phyloP scores from a whole-genome alignment of 2,888 invertebrate species.

The Pherbina coryleti region DNA sequence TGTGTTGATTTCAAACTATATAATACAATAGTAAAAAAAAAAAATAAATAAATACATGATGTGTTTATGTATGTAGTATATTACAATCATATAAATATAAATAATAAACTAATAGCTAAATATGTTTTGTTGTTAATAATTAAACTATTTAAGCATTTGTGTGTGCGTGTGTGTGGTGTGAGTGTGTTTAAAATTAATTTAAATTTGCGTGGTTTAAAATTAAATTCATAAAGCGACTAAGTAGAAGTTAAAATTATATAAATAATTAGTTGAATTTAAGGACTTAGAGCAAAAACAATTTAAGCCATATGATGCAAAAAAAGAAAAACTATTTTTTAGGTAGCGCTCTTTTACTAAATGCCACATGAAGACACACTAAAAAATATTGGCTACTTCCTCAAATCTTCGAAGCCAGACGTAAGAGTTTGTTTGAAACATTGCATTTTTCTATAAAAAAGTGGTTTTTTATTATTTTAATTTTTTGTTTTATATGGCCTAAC shows the following conservation, averaged over 20 bases:
- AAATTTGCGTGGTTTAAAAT: too few species aligned
- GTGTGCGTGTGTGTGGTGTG: neutral
- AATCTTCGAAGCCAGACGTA: too few species aligned
- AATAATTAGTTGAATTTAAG: neutral
- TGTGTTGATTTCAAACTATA: slow-evolving; percentile 4
- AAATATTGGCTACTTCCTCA: too few species aligned
- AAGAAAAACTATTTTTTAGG: too few species aligned
- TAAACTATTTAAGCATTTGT: neutral
- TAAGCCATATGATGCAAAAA: too few species aligned
- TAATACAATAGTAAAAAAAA: slow-evolving; percentile 27
- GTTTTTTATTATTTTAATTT: too few species aligned
- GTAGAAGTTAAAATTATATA: slow-evolving; percentile 38
- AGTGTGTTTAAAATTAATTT: neutral
- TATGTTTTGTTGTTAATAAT: neutral
- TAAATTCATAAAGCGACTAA: slow-evolving; percentile 22
- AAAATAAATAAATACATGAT: neutral
- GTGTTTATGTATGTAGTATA: neutral
- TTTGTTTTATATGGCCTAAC: too few species aligned
- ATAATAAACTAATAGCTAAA: slow-evolving; percentile 12
- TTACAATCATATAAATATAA: slow-evolving; percentile 23
- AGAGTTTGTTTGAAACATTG: too few species aligned
- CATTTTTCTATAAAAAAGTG: too few species aligned
- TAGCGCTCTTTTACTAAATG: too few species aligned
- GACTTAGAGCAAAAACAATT: too few species aligned
- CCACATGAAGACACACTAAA: too few species aligned